Base-by-base conservation (phyloP, 2,888 invertebrate species). In the Spisula solida region DNA sequence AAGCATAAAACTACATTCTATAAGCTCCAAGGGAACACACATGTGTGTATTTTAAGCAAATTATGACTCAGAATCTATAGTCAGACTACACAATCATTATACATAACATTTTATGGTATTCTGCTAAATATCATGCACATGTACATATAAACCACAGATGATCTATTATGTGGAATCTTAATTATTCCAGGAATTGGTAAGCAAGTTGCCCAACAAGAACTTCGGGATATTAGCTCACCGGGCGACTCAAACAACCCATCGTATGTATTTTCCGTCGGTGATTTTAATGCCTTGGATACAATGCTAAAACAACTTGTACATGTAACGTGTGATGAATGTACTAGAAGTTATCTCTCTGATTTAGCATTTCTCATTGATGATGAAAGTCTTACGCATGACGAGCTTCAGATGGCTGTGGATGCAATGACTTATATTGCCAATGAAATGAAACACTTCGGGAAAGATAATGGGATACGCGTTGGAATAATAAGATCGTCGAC, bases 251-350 rank as follows among this genome's bases (percentile, higher is more conserved):
- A 51, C 20, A 78, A 55, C 34, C 56, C 79, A 20, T 84, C 83
- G 10, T 84, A 84, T 48, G 83, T 84, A 8, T 84, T 31, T 75
- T 84, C 83, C 51, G 83, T 75, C 0, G 84, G 51, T 20, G 47
- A n/a, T 18, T 51, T 75, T 70, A 55, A 81, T 51, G 81, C 81
- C 16, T 31, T 81, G 4, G 55, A 81, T 25, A 81, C 81, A 20
- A 51, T 85, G 20, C 55, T 85, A 34, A 79, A 75, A 79, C 85
- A 56, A 55, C 85, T 85, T 16, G 79, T 85, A 20, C 55, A 85
- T 12, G 85, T 41, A 6, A 85, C 85, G 16, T 85, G 85, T 79
- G 79, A 85, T 20, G 25, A 85, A 31, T 85, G 85, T 79, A 41
- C 29, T 12, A 66, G 25, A 66, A 66, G 60, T 25, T 25, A 66